These are phyloP conservation scores for Scolanthus callimorphus DNA, from an alignment of 92 coral and sea anemone species.

Conservation along the genomic window DNA sequence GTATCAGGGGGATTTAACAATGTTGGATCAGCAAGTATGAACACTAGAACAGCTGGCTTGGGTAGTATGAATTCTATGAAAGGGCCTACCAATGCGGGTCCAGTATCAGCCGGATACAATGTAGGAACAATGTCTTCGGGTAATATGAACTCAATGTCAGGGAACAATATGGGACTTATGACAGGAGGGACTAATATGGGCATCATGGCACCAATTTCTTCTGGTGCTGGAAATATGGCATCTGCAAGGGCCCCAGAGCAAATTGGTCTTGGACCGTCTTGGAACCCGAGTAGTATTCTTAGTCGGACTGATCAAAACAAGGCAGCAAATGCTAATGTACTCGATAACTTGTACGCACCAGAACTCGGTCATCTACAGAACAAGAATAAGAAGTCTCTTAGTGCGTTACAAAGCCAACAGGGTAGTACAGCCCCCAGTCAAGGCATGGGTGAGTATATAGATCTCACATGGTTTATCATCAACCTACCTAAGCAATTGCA, in stretches of 20 bases:
- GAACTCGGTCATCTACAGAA: constrained; percentile 76
- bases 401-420: constrained; percentile 40
- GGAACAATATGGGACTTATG: neutral
- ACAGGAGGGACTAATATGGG: no score
- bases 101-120: no score
- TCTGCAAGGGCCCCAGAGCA: neutral
- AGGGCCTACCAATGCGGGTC: no score
- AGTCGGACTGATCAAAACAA: constrained; percentile 30
- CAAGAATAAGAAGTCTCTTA: constrained; percentile 62
- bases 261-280: constrained; percentile 4
- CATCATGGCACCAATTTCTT: no score
- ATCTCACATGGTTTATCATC: no score
- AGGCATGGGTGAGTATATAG: constrained; percentile 26
- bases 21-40: neutral
- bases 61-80: no score
- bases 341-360: constrained; percentile 69
- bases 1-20: neutral
- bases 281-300: constrained; percentile 7
- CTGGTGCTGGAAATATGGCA: constrained; percentile 7
- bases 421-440: no score
- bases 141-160: neutral
- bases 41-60: neutral
- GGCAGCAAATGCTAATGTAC: constrained; percentile 14
- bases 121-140: constrained; percentile 7
- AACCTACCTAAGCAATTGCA: no score